Evolutionary conservation across 2,797 vertebrate genomes (phyloP).

Genomic region (Delichon dasypus): DNA sequence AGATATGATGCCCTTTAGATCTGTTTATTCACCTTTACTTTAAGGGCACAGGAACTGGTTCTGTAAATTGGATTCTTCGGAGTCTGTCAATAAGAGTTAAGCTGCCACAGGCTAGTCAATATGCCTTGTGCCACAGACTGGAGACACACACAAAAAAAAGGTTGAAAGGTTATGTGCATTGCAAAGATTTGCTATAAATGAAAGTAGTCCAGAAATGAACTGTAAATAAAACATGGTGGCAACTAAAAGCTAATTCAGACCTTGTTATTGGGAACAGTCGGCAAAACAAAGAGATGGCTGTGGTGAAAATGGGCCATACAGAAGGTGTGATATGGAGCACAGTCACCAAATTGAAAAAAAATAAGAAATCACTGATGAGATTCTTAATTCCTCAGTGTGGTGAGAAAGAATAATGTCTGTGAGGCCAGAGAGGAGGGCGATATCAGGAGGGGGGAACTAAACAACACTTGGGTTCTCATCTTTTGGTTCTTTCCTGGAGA

Average conservation of each 20-base stretch:
- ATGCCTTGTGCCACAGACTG: not conserved
- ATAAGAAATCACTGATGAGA: not conserved
- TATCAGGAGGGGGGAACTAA: not conserved
- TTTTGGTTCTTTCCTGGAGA: not conserved
- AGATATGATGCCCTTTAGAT: slow-evolving; percentile 42
- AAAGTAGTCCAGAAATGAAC: not conserved
- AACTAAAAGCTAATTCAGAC: not conserved
- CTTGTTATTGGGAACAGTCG: not conserved
- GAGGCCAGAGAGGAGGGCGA: not conserved
- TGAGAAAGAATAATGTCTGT: not conserved
- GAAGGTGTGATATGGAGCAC: not conserved
- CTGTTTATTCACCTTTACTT: slow-evolving; percentile 62
- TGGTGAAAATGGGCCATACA: not conserved
- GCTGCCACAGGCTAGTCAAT: not conserved
- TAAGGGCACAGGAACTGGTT: not conserved
- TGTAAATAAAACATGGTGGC: not conserved
- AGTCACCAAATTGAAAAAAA: not conserved
- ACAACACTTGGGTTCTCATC: not conserved
- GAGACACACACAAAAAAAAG: not conserved
- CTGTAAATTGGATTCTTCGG: slow-evolving; percentile 45
- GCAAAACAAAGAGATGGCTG: not conserved
- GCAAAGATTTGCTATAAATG: not conserved
- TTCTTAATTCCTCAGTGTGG: not conserved
- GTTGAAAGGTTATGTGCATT: not conserved
- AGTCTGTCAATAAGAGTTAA: slow-evolving; percentile 45